Base-by-base conservation (phyloP, 1,140 invertebrate species). In the Diuraphis noxia region DNA sequence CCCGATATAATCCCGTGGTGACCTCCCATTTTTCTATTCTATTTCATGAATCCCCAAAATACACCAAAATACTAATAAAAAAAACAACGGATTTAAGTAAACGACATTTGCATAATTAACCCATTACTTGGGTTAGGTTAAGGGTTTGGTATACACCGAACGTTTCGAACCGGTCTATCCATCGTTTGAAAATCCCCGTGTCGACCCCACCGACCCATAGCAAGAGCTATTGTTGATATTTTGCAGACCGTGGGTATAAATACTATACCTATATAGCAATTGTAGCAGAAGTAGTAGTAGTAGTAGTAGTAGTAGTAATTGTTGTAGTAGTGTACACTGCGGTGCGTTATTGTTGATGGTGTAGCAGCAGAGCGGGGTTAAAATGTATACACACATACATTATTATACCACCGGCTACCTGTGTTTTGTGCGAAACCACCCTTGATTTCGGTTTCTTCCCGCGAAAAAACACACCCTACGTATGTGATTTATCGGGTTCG, bases 371-470 rank as follows among this genome's bases (percentile, higher is more conserved):
- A 88, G 86, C 43, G 46, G 49, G 86, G 49, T 63, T 88, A 40
- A 56, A 88, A 88, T 88, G 30, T 63, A 88, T 40, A 87, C 49
- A 87, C 8, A 38, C 13, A 56, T 30, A 56, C 46, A 52, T 30
- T 88, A 88, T 40, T 40, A 38, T 40, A 88, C 86, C 9, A 63
- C 52, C 9, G 52, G 86, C 89, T 91, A 91, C 89, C 89, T 91
- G 89, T 82, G 89, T 91, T 90, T 79, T 91, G 77, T 91, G 89
- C 77, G 7, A 91, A 91, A 82, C 89, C 43, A 91, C 89, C 89
- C 89, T 79, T 81, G 89, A 91, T 91, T 91, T 91, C 25, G 77
- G 56, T 91, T 91, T 91, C 89, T 91, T 91, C 89, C 89, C 89
- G 89, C 89, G 89, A 79, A 88, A 79, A 91, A 81, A 86, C 84